Evolutionary conservation across 2,888 invertebrate species (phyloP).

Genomic region (Mayetiola destructor): DNA sequence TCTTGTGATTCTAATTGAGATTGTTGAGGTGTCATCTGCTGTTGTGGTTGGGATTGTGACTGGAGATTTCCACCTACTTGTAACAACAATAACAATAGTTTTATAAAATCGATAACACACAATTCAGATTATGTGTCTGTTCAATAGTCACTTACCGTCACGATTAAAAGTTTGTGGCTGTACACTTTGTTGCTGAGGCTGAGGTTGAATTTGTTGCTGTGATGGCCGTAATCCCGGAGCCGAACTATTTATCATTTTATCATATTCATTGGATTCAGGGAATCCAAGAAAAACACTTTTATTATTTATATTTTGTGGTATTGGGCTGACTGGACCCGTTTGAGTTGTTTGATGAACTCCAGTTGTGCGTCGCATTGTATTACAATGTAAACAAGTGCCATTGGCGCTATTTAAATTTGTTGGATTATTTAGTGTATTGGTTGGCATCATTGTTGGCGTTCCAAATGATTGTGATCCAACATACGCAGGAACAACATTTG

Average conservation of each 20-base stretch:
- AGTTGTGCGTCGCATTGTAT: conserved; percentile 32
- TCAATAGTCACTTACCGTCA: too few relatives aligned
- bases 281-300: conserved; percentile 2
- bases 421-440: conserved; percentile 20
- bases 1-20: conserved; percentile 1
- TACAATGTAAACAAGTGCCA: conserved; percentile 33
- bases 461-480: not conserved
- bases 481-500: not conserved
- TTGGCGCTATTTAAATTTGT: conserved; percentile 19
- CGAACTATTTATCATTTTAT: not conserved
- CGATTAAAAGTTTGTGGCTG: too few relatives aligned
- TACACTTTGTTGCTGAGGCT: too few relatives aligned
- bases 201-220: conserved; percentile 20
- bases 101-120: too few relatives aligned
- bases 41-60: conserved; percentile 13
- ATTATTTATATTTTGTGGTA: conserved; percentile 23
- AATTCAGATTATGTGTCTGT: too few relatives aligned
- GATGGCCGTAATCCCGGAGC: not conserved
- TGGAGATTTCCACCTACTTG: too few relatives aligned
- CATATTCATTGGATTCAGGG: not conserved
- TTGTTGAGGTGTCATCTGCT: conserved; percentile 15
- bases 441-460: not conserved
- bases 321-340: conserved; percentile 35
- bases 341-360: conserved; percentile 36
- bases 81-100: too few relatives aligned